phyloP scores from a whole-genome alignment of 2,797 vertebrate genomes.

The Potorous gilbertii region DNA sequence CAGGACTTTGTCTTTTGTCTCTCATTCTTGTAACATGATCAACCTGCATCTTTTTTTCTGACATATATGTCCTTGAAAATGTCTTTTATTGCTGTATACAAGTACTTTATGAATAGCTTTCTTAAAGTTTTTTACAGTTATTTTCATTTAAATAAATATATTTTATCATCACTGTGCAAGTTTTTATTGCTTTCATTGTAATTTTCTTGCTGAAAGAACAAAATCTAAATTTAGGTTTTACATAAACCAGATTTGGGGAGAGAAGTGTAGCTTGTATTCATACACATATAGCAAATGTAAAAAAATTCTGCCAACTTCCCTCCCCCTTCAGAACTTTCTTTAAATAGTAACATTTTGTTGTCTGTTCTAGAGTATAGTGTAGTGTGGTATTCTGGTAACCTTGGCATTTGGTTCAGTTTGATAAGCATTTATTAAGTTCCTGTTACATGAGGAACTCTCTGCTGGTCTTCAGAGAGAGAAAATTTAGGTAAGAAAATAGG shows the following conservation, averaged over 20 bases:
- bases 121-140: neutral
- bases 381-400: neutral
- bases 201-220: neutral
- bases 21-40: neutral
- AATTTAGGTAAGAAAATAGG: neutral
- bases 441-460: neutral
- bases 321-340: neutral
- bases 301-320: neutral
- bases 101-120: neutral
- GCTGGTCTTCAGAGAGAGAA: neutral
- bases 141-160: neutral
- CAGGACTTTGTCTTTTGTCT: neutral
- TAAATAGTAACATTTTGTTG: neutral
- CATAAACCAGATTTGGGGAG: neutral
- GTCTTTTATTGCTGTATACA: neutral
- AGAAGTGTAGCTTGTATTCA: neutral
- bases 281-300: neutral
- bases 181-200: neutral
- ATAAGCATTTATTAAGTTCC: neutral
- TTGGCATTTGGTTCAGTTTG: neutral
- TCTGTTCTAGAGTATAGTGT: neutral
- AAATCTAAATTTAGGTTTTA: neutral
- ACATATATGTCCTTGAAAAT: neutral
- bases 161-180: neutral
- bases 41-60: neutral